Conservation (phyloP, 2,113 vertebrate species). For the Pristiophorus japonicus region DNA sequence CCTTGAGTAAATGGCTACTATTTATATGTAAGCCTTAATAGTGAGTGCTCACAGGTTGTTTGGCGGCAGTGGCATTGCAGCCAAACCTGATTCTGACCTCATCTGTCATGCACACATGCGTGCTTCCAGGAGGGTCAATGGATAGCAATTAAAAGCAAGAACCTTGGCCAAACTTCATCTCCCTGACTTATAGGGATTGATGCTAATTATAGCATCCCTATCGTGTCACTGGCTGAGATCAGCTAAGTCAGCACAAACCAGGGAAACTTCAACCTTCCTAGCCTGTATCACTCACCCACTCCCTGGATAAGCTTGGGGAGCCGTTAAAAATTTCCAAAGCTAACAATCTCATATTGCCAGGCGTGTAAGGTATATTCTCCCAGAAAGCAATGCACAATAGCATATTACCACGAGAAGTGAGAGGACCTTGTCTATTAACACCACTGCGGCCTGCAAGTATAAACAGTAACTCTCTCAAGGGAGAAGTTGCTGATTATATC, state of each 20-base stretch:
- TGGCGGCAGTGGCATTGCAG: background rate
- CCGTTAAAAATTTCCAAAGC: background rate
- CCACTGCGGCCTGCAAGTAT: background rate
- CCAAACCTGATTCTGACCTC: background rate
- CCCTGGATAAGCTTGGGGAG: background rate
- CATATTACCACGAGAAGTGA: background rate
- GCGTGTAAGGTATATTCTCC: background rate
- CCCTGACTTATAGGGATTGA: background rate
- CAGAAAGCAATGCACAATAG: background rate
- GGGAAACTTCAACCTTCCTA: background rate
- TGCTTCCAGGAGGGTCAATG: background rate
- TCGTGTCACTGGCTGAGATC: background rate
- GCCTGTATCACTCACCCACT: background rate
- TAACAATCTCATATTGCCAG: background rate
- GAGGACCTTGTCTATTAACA: background rate
- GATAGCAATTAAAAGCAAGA: background rate
- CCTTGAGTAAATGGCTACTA: background rate
- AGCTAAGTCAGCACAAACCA: background rate
- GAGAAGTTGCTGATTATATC: background rate
- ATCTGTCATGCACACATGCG: background rate
- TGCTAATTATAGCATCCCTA: background rate
- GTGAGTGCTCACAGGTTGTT: background rate
- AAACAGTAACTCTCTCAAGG: background rate
- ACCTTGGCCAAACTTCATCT: background rate
- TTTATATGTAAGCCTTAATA: background rate